Base-by-base conservation (phyloP, 2,888 invertebrate species). In the Melipona beecheii region DNA sequence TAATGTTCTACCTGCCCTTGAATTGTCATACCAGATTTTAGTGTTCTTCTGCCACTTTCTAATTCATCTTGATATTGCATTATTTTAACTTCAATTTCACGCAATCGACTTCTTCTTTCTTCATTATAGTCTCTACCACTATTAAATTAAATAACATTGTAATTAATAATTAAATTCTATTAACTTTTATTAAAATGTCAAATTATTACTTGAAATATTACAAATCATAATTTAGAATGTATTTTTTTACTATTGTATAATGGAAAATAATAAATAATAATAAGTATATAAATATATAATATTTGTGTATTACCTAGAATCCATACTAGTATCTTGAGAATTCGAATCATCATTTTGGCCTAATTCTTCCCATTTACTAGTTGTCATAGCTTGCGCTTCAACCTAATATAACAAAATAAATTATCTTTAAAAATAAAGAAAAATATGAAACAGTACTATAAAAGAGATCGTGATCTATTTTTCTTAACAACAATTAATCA, bases 31-130 rank as follows among this genome's bases (percentile, higher is more conserved):
- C 97, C 97, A 71, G 96, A 94, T 90, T 97, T 97, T 36, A 97
- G 93, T 56, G 96, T 95, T 81, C 97, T 95, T 91, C 96, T 96
- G 0, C 99, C 99, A 4, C 97, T 97, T 95, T 99, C 99, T 90
- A 99, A 94, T 94, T 99, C 99, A 95, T 99, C 99, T 94, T 98
- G 98, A 95, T 98, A 99, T 94, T 98, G 98, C 95, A 99, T 96
- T 75, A 98, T 98, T 95, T 98, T 98, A 89, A 99, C 97, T 95
- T 99, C 99, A 91, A 99, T 98, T 94, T 99, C 99, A 43, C 99
- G 96, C 80, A 98, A 94, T 91, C 97, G 96, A 87, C 96, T 96
- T 68, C 98, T 96, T 90, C 97, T 96, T 92, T 97, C 96, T 92
- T 97, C 97, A 77, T 95, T 96, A 89, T 95, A 96, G 92, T 96